Percentiles rank a stretch among this genome's conserved stretches.
These are phyloP conservation scores for Oscheius onirici DNA, from an alignment of 2,888 invertebrate species.

Conservation along the genomic window DNA sequence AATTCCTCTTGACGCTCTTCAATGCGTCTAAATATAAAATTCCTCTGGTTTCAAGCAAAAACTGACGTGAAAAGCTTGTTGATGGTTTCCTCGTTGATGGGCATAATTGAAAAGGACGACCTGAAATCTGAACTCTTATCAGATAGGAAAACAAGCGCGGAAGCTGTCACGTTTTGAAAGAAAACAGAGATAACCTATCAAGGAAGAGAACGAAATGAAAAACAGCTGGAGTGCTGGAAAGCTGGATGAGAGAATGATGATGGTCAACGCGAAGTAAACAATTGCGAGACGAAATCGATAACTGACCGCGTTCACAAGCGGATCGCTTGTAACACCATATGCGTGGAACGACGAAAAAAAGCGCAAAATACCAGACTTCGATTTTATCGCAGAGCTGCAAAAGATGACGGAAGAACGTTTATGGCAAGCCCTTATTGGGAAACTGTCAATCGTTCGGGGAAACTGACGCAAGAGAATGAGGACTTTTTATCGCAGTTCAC, in stretches of 20 bases:
- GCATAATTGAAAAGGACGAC: constrained; percentile 4
- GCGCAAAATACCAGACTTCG: not conserved
- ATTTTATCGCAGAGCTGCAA: not conserved
- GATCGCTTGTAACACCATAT: not conserved
- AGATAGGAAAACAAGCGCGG: constrained; percentile 10
- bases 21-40: constrained; percentile 78
- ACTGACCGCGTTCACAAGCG: not conserved
- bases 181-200: constrained; percentile 24
- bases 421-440: too few relatives aligned
- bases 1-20: constrained; percentile 83
- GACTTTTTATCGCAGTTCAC: constrained; percentile 21
- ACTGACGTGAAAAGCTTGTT: constrained; percentile 16
- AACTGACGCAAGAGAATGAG: not conserved
- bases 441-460: not conserved
- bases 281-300: constrained; percentile 7
- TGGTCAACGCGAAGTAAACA: not conserved
- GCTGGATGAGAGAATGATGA: not conserved
- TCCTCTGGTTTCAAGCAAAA: not conserved
- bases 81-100: not conserved
- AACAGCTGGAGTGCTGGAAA: too few relatives aligned
- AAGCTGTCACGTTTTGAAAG: not conserved
- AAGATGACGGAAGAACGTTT: not conserved
- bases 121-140: constrained; percentile 8
- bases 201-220: not conserved
- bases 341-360: too few relatives aligned